Evolutionary conservation across 2,113 vertebrate genomes (phyloP), one percentile per base, ranked within the genome.

Genomic region (Tachysurus vachellii): DNA sequence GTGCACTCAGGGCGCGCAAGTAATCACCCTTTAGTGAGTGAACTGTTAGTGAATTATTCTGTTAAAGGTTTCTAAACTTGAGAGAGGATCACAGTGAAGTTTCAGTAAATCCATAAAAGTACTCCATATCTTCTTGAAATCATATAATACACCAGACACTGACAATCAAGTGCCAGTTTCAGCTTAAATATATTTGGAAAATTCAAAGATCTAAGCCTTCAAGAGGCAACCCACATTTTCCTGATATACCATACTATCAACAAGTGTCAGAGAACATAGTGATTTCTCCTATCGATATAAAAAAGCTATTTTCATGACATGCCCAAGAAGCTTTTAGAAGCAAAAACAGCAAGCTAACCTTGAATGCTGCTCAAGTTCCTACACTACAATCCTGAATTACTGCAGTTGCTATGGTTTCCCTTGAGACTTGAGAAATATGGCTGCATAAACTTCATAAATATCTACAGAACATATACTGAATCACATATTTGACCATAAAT

Each of bases 341-440:
- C 50, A 56, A 56, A 75, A 59, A 57, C 28, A 59, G 9, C 9
- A 1, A 11, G 10, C n/a, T 80, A 80, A 80, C 53, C 77, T 80
- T 80, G 77, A 56, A 3, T 31, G 17, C 3, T 36, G 53, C 54
- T 23, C 11, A 80, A 12, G 19, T 59, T 10, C 59, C 28, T 59
- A 11, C 7, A 31, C 77, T 59, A 36, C 28, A 9, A 19, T 57
- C 3, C n/a, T 57, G 77, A 80, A 57, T 57, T 57, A 19, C 53
- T 80, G 54, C 17, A 36, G 77, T 80, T 80, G 50, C 77, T 53
- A 80, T 80, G 77, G 77, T 80, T 80, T 80, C 77, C 54, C 26
- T 59, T 36, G 76, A 56, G 76, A 50, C 50, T 31, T 79, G 8
- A 59, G 9, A 80, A 59, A 36, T 57, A 80, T 56, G 76, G 50